Conservation (phyloP, 1,140 invertebrate species). For the Trichonephila inaurata region DNA sequence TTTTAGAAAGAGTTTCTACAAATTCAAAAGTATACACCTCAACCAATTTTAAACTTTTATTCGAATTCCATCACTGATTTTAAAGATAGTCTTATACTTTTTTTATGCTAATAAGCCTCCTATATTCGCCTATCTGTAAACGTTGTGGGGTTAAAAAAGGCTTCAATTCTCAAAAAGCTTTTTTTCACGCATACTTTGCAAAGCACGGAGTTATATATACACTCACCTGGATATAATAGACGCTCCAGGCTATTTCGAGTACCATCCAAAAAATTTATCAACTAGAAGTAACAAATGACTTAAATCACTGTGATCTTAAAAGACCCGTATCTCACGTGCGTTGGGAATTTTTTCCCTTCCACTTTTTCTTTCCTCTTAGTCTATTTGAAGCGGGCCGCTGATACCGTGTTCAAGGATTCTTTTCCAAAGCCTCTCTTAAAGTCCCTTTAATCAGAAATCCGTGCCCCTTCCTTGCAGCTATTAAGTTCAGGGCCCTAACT, state of each 20-base stretch:
- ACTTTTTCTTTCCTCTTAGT: not conserved
- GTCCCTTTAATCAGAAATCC: conserved; percentile 60
- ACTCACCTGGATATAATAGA: conserved; percentile 14
- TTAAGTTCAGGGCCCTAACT: conserved; percentile 22
- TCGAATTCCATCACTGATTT: not conserved
- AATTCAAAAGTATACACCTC: not conserved
- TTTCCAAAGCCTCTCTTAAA: conserved; percentile 43
- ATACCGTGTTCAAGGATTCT: conserved; percentile 56
- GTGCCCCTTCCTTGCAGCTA: conserved; percentile 48
- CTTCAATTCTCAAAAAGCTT: not conserved
- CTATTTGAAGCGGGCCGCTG: conserved; percentile 24
- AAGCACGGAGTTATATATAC: not conserved
- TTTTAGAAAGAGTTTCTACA: not conserved
- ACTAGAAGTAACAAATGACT: conserved; percentile 37
- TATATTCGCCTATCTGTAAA: not conserved
- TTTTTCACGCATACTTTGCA: not conserved
- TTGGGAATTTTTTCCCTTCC: not conserved
- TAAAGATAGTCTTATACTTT: not conserved
- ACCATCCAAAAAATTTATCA: conserved; percentile 25
- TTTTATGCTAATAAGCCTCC: not conserved
- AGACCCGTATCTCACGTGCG: conserved; percentile 13
- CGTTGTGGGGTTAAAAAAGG: not conserved
- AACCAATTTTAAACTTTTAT: not conserved
- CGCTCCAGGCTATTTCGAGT: conserved; percentile 25
- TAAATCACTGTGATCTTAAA: conserved; percentile 22